These are phyloP conservation scores for Dione juno DNA, from an alignment of 2,888 invertebrate genomes.

Conservation along the genomic window DNA sequence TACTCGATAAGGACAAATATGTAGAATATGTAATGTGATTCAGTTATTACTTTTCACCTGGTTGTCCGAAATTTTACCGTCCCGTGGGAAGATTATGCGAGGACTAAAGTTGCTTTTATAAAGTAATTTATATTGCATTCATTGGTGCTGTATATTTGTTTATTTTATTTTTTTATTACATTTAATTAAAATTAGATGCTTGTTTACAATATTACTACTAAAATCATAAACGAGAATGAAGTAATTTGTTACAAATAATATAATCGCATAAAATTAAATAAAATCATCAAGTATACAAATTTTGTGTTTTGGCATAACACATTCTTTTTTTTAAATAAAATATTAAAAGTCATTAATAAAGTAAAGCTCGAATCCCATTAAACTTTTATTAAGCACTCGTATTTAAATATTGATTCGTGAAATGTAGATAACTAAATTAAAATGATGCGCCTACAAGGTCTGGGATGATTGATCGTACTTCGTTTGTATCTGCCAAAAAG, in stretches of 20 bases:
- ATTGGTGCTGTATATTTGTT: conserved; percentile 6
- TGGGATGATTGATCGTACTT: conserved; percentile 42
- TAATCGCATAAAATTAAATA: too few species aligned
- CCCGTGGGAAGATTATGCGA: conserved; percentile 12
- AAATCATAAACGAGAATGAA: neutral
- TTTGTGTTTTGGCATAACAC: too few species aligned
- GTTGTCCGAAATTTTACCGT: neutral
- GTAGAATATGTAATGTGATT: conserved; percentile 27
- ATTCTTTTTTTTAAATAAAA: too few species aligned
- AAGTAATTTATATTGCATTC: neutral
- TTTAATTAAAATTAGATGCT: neutral
- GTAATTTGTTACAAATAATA: too few species aligned
- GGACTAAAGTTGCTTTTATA: conserved; percentile 12
- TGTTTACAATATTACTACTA: neutral
- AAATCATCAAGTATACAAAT: too few species aligned
- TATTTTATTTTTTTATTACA: neutral
- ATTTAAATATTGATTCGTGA: conserved; percentile 26
- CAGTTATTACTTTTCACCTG: conserved; percentile 10
- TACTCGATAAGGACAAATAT: conserved; percentile 32
- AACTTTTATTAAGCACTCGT: neutral
- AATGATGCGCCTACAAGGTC: conserved; percentile 28
- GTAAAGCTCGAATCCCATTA: conserved; percentile 2
- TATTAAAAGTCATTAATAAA: neutral
- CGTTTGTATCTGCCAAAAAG: conserved; percentile 45
- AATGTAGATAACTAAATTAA: conserved; percentile 26